Evolutionary conservation across 2,797 vertebrate species (phyloP).

Genomic region (Mallotus villosus): DNA sequence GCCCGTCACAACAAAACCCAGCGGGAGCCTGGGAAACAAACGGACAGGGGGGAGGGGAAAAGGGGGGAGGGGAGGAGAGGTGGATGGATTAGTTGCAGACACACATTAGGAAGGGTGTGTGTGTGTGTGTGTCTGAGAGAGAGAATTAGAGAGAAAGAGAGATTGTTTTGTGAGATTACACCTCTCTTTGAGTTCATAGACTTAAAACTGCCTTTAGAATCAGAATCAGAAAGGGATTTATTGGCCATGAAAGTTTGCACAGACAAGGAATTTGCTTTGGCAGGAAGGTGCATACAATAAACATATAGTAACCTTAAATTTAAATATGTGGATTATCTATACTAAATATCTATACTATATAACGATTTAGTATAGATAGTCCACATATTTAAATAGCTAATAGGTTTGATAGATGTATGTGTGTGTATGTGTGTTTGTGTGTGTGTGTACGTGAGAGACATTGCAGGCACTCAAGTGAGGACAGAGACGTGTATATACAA

Average conservation of each 20-base stretch:
- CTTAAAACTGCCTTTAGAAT: background rate
- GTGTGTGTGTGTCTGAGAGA: too few relatives aligned
- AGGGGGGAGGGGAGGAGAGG: background rate
- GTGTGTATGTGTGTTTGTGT: background rate
- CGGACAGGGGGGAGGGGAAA: background rate
- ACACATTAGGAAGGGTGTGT: too few relatives aligned
- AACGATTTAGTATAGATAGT: too few relatives aligned
- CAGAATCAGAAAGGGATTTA: too few relatives aligned
- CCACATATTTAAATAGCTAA: too few relatives aligned
- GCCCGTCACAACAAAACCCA: constrained; percentile 14
- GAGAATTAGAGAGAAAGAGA: too few relatives aligned
- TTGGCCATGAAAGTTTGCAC: too few relatives aligned
- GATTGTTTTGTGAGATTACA: background rate
- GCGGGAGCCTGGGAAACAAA: background rate
- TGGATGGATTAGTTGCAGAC: constrained; percentile 8
- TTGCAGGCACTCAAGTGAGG: constrained; percentile 6
- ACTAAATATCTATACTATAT: too few relatives aligned
- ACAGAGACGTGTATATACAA: background rate
- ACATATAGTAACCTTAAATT: too few relatives aligned
- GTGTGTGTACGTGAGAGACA: constrained; percentile 2
- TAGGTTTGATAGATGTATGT: background rate
- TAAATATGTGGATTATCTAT: too few relatives aligned
- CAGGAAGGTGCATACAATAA: too few relatives aligned
- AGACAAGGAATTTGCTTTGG: too few relatives aligned
- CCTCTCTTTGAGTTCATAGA: background rate